Base-by-base conservation (phyloP, 2,888 invertebrate genomes). In the Pandemis corylana region DNA sequence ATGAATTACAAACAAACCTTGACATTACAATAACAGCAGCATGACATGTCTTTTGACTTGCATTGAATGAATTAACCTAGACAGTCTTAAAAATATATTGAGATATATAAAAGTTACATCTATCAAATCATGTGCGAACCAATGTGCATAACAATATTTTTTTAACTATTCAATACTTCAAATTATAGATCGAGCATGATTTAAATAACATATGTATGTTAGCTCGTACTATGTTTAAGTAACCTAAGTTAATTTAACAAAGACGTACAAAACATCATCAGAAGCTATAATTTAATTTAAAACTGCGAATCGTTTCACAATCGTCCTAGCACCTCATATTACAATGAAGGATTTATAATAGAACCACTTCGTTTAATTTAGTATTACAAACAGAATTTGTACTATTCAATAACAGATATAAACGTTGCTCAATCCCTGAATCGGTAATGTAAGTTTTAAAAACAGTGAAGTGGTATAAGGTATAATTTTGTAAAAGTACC, bases 51-150 rank as follows among this genome's bases (percentile, higher is more conserved):
- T 80, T 78, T 80, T 76, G 78, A 84, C 81, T 87, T 89, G 89
- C 89, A 89, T 89, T 90, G 89, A 83, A 84, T 79, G 77, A 78
- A 82, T 78, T 85, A 87, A 87, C 79, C 87, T 87, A 90, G 85
- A 89, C 91, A 90, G 91, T 89, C 90, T 91, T 90, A 89, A 86
- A 83, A 80, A 82, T 85, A 85, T 81, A 82, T 82, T 78, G 81
- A 85, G 83, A 86, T 68, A 82, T 83, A 84, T 79, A 79, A 79
- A 82, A 78, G 82, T 82, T 82, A 82, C 80, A 74, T 76, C 76
- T 75, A 71, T 70, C 82, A 83, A 85, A 77, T 73, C 78, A 81
- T 87, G 86, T 88, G 87, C 86, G 83, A 85, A 87, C 86, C 82
- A 84, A 87, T 87, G 89, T 90, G 89, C 89, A 87, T 84, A 86